Base-by-base conservation (phyloP, 1,140 invertebrate species). In the Monochamus saltuarius region DNA sequence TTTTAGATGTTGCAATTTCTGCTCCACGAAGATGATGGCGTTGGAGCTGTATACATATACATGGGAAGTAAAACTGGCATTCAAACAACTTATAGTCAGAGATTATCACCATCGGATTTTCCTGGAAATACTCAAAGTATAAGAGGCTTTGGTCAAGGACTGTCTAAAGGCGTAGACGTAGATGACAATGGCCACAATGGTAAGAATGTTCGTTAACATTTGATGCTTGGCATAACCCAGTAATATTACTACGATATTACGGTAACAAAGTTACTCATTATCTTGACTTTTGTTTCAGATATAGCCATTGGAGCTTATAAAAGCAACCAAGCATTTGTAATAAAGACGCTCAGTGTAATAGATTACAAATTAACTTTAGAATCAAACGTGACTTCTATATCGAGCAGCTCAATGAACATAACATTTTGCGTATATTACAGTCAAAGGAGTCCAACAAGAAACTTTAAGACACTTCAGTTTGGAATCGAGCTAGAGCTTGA, bases 31-130 rank as follows among this genome's bases (percentile, higher is more conserved):
- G 75, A 84, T 37, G 74, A 83, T 40, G 83, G 82, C 2, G 65
- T 34, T 38, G 87, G 87, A 6, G 82, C 82, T 0, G 82, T 89
- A 7, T 88, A 87, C 56, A 82, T 89, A 56, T 89, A 85, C 59
- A 79, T 80, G 63, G 86, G 87, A 1, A 71, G 81, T 34, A 72
- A 73, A 16, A 73, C 81, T 9, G 88, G 88, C 9, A 52, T 86
- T 65, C 73, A 58, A 62, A 70, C 49, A 43, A 61, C 40, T 40
- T 62, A 66, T 64, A 59, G 73, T 53, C 69, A 47, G 68, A 72
- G 55, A 71, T 72, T 60, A 70, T 68, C 36, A 17, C 60, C 29
- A 61, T 72, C 37, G 77, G 74, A 74, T 74, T 79, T 57, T 39
- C 56, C 58, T 34, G 64, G 40, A 42, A 55, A 49, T 56, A n/a